phyloP scores from a whole-genome alignment of 2,797 vertebrate species.

The Clarias pachynema region DNA sequence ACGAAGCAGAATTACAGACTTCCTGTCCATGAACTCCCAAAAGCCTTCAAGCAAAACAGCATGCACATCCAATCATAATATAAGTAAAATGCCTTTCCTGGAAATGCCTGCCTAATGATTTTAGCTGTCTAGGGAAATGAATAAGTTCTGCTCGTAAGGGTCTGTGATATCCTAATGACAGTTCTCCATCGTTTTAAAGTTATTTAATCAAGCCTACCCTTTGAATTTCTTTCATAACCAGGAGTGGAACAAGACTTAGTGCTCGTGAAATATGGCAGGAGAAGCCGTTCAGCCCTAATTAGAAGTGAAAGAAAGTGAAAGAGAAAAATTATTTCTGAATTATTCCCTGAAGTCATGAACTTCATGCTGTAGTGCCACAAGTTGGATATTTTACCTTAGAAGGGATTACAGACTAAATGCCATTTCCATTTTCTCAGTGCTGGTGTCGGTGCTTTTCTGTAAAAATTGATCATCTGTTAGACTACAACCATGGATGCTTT shows the following conservation, averaged over 20 bases:
- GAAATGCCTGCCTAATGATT: conserved; percentile 45
- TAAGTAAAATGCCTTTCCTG: conserved; percentile 47
- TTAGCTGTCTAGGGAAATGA: conserved; percentile 48
- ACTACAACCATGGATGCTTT: background rate
- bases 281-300: conserved; percentile 29
- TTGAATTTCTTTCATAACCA: conserved; percentile 37
- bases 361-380: background rate
- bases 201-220: conserved; percentile 12
- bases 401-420: conserved; percentile 17
- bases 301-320: conserved; percentile 15
- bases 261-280: conserved; percentile 8
- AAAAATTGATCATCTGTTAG: background rate
- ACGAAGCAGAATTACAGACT: conserved; percentile 56
- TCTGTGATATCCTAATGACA: conserved; percentile 9
- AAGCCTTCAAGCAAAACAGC: conserved; percentile 54
- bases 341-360: conserved; percentile 7
- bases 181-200: conserved; percentile 31
- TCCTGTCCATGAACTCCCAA: conserved; percentile 57
- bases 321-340: background rate
- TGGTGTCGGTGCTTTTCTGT: conserved; percentile 22
- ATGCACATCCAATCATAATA: conserved; percentile 58
- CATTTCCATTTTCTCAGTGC: conserved; percentile 42
- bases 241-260: conserved; percentile 11
- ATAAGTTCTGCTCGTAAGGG: conserved; percentile 35
- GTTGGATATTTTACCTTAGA: conserved; percentile 12